These are phyloP conservation scores for Acrocephalus arundinaceus DNA, from an alignment of 2,113 vertebrate species.

Conservation along the genomic window DNA sequence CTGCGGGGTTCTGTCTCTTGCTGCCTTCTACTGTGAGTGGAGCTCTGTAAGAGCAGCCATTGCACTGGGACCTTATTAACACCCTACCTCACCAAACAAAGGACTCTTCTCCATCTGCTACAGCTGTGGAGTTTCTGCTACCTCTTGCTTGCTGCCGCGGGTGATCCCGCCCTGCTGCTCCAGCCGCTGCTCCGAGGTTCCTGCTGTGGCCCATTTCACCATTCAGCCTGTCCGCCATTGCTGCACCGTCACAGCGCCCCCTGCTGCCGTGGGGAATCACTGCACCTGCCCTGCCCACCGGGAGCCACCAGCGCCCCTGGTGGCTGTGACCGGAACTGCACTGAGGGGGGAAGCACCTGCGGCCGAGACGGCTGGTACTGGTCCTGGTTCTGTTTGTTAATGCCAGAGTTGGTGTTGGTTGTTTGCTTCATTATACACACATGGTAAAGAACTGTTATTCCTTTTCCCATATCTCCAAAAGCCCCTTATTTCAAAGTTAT, in stretches of 20 bases:
- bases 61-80: background rate
- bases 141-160: too few species aligned
- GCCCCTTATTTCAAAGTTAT: background rate
- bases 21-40: background rate
- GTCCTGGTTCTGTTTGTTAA: accelerated
- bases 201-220: accelerated
- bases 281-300: accelerated
- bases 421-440: too few species aligned
- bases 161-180: accelerated
- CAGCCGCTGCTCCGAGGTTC: background rate
- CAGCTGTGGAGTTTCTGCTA: background rate
- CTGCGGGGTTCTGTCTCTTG: background rate
- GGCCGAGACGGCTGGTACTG: accelerated
- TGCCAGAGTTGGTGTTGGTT: accelerated
- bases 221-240: background rate
- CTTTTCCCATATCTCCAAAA: background rate
- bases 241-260: background rate
- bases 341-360: accelerated
- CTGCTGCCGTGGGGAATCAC: background rate
- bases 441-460: background rate
- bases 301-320: background rate
- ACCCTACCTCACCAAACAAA: background rate
- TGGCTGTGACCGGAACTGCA: background rate
- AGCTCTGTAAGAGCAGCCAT: accelerated
- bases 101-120: background rate